These are phyloP conservation scores for Tragelaphus strepsiceros DNA, from an alignment of 2,113 vertebrate species.

Conservation along the genomic window DNA sequence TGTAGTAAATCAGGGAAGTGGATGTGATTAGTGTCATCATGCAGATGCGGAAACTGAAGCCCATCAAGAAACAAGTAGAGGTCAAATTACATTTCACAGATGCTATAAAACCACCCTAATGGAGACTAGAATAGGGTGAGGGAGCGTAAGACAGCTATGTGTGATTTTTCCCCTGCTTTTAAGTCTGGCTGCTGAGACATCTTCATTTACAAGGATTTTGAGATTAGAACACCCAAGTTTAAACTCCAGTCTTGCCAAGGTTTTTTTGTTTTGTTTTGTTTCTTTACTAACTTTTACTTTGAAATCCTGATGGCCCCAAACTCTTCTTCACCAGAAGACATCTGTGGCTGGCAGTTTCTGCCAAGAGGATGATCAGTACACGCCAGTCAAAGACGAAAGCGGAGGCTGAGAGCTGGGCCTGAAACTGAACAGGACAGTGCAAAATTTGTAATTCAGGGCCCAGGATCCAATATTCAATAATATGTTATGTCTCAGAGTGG, in stretches of 20 bases:
- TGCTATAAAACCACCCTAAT: neutral
- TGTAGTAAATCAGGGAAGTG: neutral
- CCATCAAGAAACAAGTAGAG: neutral
- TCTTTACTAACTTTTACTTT: neutral
- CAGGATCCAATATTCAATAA: neutral
- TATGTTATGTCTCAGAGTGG: neutral
- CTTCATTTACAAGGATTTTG: neutral
- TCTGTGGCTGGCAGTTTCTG: neutral
- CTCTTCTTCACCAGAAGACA: neutral
- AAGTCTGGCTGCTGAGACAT: neutral
- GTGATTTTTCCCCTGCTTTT: neutral
- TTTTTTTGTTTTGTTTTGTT: neutral
- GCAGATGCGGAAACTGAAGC: neutral
- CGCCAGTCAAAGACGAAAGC: neutral
- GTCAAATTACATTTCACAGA: neutral
- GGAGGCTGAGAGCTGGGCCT: neutral
- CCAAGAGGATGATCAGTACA: neutral
- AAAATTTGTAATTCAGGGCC: neutral
- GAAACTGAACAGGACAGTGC: neutral
- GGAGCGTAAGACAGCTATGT: neutral
- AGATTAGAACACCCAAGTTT: neutral
- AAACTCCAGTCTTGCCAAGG: neutral
- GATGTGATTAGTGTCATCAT: neutral
- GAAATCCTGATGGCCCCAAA: neutral
- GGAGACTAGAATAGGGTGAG: neutral